phyloP scores from a whole-genome alignment of 2,888 invertebrate species.

The Mamestra brassicae region DNA sequence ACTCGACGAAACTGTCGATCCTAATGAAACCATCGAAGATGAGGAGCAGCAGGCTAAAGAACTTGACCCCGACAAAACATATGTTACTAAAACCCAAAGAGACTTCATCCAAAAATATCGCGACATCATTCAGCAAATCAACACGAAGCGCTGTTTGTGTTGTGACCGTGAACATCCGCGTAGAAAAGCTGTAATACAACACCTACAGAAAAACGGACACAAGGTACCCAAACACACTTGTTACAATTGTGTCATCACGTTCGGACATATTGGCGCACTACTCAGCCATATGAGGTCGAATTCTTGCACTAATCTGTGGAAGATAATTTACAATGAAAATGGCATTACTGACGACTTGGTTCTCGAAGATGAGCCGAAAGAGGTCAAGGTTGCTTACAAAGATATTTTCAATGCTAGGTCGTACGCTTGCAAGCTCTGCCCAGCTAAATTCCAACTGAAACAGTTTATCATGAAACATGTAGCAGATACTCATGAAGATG shows the following conservation, averaged over 20 bases:
- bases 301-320: constrained; percentile 88
- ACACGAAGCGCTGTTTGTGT: constrained; percentile 88
- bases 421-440: constrained; percentile 88
- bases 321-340: constrained; percentile 87
- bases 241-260: constrained; percentile 92
- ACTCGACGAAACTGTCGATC: constrained; percentile 72
- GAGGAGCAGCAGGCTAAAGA: constrained; percentile 71
- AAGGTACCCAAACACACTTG: constrained; percentile 92
- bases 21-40: constrained; percentile 79
- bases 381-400: constrained; percentile 85
- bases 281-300: constrained; percentile 89
- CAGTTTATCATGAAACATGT: constrained; percentile 90
- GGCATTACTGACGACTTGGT: constrained; percentile 88
- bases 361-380: constrained; percentile 84
- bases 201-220: constrained; percentile 89
- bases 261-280: constrained; percentile 88
- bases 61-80: constrained; percentile 83
- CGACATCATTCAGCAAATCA: constrained; percentile 87
- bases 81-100: constrained; percentile 86
- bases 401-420: constrained; percentile 89
- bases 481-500: constrained; percentile 88
- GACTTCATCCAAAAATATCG: constrained; percentile 87
- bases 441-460: constrained; percentile 89
- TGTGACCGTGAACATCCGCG: constrained; percentile 88
- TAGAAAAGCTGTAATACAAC: constrained; percentile 89